Evolutionary conservation across 2,797 vertebrate species (phyloP).

Genomic region (Gouania willdenowi): DNA sequence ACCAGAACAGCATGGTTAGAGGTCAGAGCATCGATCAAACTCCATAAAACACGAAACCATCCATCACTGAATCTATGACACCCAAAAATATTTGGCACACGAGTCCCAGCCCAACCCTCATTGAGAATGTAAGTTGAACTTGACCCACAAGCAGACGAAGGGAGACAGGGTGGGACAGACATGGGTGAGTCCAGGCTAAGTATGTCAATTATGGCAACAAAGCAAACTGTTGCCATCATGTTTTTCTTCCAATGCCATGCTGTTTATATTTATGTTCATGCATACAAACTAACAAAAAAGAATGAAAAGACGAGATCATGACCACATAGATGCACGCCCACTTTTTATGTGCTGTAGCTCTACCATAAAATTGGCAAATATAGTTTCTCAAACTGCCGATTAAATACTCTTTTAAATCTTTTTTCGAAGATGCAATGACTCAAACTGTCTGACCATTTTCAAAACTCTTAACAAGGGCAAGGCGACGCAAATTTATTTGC

Average conservation of each 20-base stretch:
- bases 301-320: too few relatives aligned
- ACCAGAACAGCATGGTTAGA: slow-evolving; percentile 88
- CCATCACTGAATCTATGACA: slow-evolving; percentile 18
- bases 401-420: too few relatives aligned
- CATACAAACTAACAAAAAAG: too few relatives aligned
- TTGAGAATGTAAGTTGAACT: slow-evolving; percentile 62
- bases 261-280: neutral
- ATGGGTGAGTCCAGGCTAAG: slow-evolving; percentile 15
- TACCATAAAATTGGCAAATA: neutral
- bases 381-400: neutral
- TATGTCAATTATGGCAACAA: slow-evolving; percentile 34
- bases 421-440: too few relatives aligned
- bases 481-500: too few relatives aligned
- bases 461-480: too few relatives aligned
- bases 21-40: slow-evolving; percentile 8
- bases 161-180: slow-evolving; percentile 33
- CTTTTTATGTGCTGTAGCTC: neutral
- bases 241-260: slow-evolving; percentile 1
- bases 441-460: too few relatives aligned
- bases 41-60: slow-evolving; percentile 18
- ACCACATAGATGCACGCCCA: too few relatives aligned
- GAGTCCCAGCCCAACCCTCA: slow-evolving; percentile 62
- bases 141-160: slow-evolving; percentile 50
- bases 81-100: slow-evolving; percentile 45
- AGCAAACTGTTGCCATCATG: slow-evolving; percentile 23